Conservation (phyloP, 2,113 vertebrate species). For the Oncorhynchus tshawytscha region DNA sequence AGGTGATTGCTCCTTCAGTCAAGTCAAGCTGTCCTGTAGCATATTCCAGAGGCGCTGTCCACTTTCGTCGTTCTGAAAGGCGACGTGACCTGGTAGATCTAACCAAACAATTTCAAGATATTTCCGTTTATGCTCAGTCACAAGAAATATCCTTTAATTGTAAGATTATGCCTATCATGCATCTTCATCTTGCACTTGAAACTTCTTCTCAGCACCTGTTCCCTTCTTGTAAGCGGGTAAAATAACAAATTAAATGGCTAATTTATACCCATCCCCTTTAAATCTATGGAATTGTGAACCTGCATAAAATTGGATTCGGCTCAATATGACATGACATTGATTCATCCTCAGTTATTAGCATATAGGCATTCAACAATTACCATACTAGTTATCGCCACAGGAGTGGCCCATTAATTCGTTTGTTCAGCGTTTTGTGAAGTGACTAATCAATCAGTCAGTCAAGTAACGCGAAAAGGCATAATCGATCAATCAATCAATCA, state of each 20-base stretch:
- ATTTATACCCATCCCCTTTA: too few relatives aligned
- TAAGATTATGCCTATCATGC: conserved; percentile 61
- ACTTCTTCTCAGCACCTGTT: not conserved
- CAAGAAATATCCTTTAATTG: conserved; percentile 56
- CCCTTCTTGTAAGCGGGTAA: too few relatives aligned
- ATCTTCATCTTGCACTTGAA: conserved; percentile 29
- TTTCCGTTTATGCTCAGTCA: conserved; percentile 67
- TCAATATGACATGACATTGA: not conserved
- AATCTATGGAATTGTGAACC: too few relatives aligned
- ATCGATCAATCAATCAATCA: not conserved
- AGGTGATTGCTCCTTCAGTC: not conserved
- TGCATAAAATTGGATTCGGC: not conserved
- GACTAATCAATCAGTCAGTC: conserved; percentile 14
- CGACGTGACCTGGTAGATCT: conserved; percentile 61
- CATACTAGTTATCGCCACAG: not conserved
- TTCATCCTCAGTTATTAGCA: too few relatives aligned
- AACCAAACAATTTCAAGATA: conserved; percentile 80
- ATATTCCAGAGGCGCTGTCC: conserved; percentile 52
- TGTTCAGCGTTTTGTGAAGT: conserved; percentile 10
- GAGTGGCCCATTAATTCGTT: not conserved
- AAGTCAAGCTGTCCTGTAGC: not conserved
- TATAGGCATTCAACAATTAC: too few relatives aligned
- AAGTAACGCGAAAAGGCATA: not conserved
- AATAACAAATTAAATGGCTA: too few relatives aligned
- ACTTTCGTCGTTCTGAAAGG: conserved; percentile 56